phyloP scores from a whole-genome alignment of 1,140 invertebrate genomes.

The Bombus turneri region DNA sequence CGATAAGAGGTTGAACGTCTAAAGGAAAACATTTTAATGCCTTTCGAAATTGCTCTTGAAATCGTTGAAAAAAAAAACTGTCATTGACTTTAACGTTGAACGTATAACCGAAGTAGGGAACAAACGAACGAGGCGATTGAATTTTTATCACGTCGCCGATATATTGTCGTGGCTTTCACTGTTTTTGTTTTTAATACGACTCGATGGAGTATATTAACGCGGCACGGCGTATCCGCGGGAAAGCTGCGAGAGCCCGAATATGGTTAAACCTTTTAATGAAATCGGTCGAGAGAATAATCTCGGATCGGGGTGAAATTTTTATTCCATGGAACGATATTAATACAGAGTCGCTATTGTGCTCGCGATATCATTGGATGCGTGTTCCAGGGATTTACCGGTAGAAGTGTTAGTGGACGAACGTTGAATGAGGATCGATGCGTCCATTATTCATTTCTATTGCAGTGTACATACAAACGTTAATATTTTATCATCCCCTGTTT shows the following conservation, averaged over 20 bases:
- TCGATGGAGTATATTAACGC: conserved; percentile 1
- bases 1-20: background rate
- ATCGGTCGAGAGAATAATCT: too few relatives aligned
- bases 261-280: background rate
- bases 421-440: background rate
- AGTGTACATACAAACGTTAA: background rate
- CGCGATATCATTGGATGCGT: background rate
- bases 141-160: background rate
- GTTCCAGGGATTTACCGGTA: background rate
- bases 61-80: background rate
- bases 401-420: background rate
- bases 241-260: background rate
- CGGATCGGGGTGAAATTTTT: background rate
- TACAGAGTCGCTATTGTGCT: background rate
- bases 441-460: background rate
- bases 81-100: background rate
- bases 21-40: background rate
- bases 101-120: background rate
- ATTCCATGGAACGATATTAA: background rate
- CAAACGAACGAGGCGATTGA: background rate
- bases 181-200: background rate
- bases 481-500: background rate
- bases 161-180: background rate
- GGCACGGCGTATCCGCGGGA: too few relatives aligned
- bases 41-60: background rate